phyloP scores from a whole-genome alignment of 2,797 vertebrate genomes.

The Tangara arthus region DNA sequence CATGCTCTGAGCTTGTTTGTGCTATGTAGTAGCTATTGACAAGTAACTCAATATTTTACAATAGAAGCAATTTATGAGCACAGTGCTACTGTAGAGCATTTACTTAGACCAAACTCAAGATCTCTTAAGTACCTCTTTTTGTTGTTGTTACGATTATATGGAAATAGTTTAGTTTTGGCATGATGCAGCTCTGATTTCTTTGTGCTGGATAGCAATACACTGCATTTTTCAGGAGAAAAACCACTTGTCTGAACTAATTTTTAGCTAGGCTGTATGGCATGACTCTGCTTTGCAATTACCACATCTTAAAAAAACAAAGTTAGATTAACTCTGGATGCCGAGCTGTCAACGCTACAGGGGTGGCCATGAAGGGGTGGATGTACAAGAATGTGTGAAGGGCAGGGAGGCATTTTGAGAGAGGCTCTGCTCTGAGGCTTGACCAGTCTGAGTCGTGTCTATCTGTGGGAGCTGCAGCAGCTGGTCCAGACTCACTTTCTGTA shows the following conservation, averaged over 20 bases:
- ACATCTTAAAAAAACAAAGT: background rate
- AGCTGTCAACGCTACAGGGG: rapidly evolving
- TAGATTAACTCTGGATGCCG: background rate
- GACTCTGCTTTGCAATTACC: background rate
- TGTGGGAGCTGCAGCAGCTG: background rate
- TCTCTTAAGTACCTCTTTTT: background rate
- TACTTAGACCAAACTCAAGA: background rate
- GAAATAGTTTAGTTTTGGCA: background rate
- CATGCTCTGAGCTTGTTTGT: background rate
- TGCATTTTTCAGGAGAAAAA: background rate
- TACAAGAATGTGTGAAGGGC: background rate
- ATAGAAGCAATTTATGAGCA: background rate
- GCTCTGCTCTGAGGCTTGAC: background rate
- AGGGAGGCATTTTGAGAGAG: rapidly evolving
- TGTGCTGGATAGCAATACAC: background rate
- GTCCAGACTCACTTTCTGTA: background rate
- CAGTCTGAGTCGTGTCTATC: rapidly evolving
- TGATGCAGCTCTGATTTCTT: background rate
- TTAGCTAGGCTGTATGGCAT: background rate
- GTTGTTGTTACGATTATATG: background rate
- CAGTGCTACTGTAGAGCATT: background rate
- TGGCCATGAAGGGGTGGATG: background rate
- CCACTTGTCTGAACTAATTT: background rate
- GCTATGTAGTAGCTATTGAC: background rate
- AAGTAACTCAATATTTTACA: background rate